Evolutionary conservation across 1,140 invertebrate genomes (phyloP), one percentile per base, ranked within the genome.

Genomic region (Centruroides sculpturatus): DNA sequence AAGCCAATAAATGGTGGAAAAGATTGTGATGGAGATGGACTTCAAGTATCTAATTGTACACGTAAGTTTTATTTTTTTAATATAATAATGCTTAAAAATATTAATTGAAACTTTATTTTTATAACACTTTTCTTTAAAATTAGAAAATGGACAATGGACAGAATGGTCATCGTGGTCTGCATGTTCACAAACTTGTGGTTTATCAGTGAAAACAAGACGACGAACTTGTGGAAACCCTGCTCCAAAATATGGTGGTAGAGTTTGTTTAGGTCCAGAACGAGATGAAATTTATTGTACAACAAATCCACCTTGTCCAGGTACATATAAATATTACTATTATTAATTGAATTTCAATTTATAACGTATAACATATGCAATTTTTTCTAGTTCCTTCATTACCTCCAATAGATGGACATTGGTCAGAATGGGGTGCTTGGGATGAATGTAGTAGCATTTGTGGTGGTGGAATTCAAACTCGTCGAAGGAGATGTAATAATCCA

Each of bases 211-310:
- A 65, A 68, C 67, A 3, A 67, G 76, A 3, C 60, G 66, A 0
- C 59, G 76, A 47, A 68, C 67, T 0, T 78, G 76, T 64, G 61
- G 61, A 5, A 65, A 62, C 34, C 69, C 71, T 2, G 68, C 69
- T 36, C 74, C 75, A 6, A 64, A 68, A 36, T 69, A 70, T 60
- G 74, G 74, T 23, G 77, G 76, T 3, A 64, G 69, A 54, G 62
- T 68, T 3, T 76, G 74, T 59, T 68, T 70, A 34, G 74, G 74
- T 3, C 62, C 67, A 46, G 70, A 71, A 66, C 77, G 80, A 35
- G 80, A 82, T 34, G 86, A 90, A 68, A 81, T 83, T 62, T 83
- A 85, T 64, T 92, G 89, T 67, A 78, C 84, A 36, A 81, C 83
- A 56, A 78, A 85, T 65, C 87, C 87, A 12, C 87, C 87, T 0